Base-by-base conservation (phyloP, 1,140 invertebrate species). In the Drosophila cardini region DNA sequence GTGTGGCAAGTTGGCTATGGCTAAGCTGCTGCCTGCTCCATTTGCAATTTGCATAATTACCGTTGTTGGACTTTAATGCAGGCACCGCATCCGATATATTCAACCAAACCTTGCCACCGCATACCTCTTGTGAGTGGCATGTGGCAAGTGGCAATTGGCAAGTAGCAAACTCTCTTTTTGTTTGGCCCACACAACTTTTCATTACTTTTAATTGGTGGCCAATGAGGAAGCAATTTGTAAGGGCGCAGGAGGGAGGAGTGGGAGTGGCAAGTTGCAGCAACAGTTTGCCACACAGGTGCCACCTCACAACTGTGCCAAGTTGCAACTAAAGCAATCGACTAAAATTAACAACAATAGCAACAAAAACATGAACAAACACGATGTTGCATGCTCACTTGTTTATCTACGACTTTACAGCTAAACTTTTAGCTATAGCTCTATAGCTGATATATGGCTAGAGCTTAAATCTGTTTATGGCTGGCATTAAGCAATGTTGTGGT, bases 11-110 rank as follows among this genome's bases (percentile, higher is more conserved):
- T 55, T 55, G 65, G 40, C 16, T 38, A 26, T 4, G 4, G 42
- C 52, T 62, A 16, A 55, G 36, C 40, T 56, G 36, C 40, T 56
- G 65, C 60, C 61, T 77, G 78, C 83, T 83, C 79, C 79, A 86
- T 87, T 89, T 87, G 84, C 84, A 87, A 87, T 87, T 87, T 87
- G 84, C 84, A 87, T 87, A 87, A 87, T 87, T 89, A 87, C 84
- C 84, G 84, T 87, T 87, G 84, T 87, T 86, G 76, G 80, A 87
- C 76, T 83, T 89, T 79, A 87, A 87, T 87, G 76, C 84, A 76
- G 72, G 80, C 42, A 40, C 78, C 74, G 70, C 82, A 81, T 86
- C 81, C 81, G 82, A 70, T 69, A 75, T 70, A 72, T 80, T 46
- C 4, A 48, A 11, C 36, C 74, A 72, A 72, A 75, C 80, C 60